Evolutionary conservation across 2,113 vertebrate genomes (phyloP).

Genomic region (Speoplatyrhinus poulsoni): DNA sequence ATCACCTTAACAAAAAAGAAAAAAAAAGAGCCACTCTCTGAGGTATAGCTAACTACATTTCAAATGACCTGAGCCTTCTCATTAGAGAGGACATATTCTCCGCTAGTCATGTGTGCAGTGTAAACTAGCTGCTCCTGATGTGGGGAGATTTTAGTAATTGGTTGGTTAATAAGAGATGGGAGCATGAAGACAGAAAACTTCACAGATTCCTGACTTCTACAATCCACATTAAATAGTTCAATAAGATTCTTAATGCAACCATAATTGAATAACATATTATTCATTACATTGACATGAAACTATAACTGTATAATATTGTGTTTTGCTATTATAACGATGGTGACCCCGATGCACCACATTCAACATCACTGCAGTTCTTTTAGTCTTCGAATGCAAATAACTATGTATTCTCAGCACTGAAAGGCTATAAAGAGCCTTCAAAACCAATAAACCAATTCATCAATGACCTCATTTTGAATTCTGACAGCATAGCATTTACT

Average conservation of each 20-base stretch:
- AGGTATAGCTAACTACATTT: constrained; percentile 52
- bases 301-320: neutral
- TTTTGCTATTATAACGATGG: constrained; percentile 5
- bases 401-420: constrained; percentile 1
- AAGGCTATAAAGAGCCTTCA: constrained; percentile 23
- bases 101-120: constrained; percentile 38
- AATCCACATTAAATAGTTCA: neutral
- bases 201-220: neutral
- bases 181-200: neutral
- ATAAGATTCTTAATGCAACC: neutral
- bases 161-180: neutral
- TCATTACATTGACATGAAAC: neutral
- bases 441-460: constrained; percentile 41
- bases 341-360: constrained; percentile 7
- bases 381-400: constrained; percentile 41
- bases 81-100: constrained; percentile 49
- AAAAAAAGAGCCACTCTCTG: constrained; percentile 39
- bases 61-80: constrained; percentile 59
- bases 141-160: constrained; percentile 3
- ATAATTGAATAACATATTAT: neutral
- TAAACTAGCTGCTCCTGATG: constrained; percentile 24
- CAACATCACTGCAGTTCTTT: constrained; percentile 34
- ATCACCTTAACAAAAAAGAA: constrained; percentile 62
- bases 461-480: constrained; percentile 52
- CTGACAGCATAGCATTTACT: constrained; percentile 34